These are phyloP conservation scores for Trematomus bernacchii DNA, from an alignment of 2,797 vertebrate genomes.

Conservation along the genomic window DNA sequence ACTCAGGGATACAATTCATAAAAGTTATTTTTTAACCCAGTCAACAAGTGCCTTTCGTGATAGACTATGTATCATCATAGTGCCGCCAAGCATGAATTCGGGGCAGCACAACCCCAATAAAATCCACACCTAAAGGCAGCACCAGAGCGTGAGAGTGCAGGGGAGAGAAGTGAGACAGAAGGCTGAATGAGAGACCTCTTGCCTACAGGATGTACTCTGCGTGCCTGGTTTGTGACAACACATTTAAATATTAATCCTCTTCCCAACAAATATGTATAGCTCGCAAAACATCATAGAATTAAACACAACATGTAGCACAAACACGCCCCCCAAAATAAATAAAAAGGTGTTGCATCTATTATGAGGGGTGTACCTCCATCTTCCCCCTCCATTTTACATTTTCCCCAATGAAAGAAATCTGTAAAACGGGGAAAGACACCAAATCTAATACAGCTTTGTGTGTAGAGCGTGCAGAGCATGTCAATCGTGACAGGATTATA, in stretches of 20 bases:
- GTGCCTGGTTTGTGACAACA: constrained; percentile 16
- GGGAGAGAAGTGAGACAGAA: constrained; percentile 27
- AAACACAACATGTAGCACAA: neutral
- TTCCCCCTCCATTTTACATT: constrained; percentile 77
- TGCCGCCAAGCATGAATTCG: constrained; percentile 25
- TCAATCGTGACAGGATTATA: constrained; percentile 19
- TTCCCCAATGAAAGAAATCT: constrained; percentile 49
- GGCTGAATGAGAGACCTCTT: constrained; percentile 34
- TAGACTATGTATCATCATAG: constrained; percentile 27
- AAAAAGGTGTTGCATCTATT: constrained; percentile 53
- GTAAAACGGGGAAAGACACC: constrained; percentile 58
- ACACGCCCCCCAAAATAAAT: constrained; percentile 17
- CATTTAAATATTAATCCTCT: constrained; percentile 11
- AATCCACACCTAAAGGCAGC: constrained; percentile 57
- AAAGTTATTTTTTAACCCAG: neutral
- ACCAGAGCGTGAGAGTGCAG: constrained; percentile 37
- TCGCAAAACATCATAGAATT: neutral
- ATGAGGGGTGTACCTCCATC: constrained; percentile 71
- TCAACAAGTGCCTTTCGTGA: constrained; percentile 26
- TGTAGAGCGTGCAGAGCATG: constrained; percentile 6
- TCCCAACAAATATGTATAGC: neutral
- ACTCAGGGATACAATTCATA: neutral
- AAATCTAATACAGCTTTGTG: constrained; percentile 36
- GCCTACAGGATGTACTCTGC: constrained; percentile 12
- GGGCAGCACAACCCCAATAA: constrained; percentile 55